Base-by-base conservation (phyloP, 1,140 invertebrate genomes). In the Leptoteleia sp. region DNA sequence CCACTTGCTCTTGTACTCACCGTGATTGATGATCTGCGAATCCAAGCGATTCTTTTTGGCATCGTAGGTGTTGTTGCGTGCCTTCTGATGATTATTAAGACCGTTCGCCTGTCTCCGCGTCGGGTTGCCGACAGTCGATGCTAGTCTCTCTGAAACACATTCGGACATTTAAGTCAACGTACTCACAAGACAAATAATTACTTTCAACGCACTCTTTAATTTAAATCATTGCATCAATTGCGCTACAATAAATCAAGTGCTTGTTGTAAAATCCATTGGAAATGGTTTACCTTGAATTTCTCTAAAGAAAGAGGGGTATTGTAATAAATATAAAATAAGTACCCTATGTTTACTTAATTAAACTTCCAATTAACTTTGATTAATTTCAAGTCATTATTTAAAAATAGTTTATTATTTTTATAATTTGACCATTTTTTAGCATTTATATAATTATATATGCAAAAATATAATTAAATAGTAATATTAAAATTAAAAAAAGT, bases 11-110 rank as follows among this genome's bases (percentile, higher is more conserved):
- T n/a, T n/a, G 77, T 45, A 83, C 80, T 85, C 42, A 88, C 87
- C 85, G 45, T 86, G 85, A 82, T 84, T 84, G 48, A 84, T 81
- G 37, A 84, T 81, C 71, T 85, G 82, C 50, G 86, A 79, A 27
- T 87, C 85, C 6, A 82, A 52, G 31, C 86, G 83, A 61, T 81
- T 83, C 65, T 88, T 88, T 70, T 88, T 88, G 33, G 73, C 76
- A 50, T 87, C 85, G 59, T 86, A 83, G 78, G 79, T 86, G 40
- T 85, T 84, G 50, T 81, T 83, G 64, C 84, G 84, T 52, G 79
- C 47, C 62, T 82, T 84, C 22, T 84, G 83, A 40, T 77, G 76
- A 68, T 76, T 83, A 48, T 64, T 80, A 22, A 85, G 81, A 50
- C 87, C 85, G 47, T 88, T 88, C 11, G 81, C 75, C 54, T 85